Evolutionary conservation across 2,113 vertebrate species (phyloP).

Genomic region (Platichthys flesus): DNA sequence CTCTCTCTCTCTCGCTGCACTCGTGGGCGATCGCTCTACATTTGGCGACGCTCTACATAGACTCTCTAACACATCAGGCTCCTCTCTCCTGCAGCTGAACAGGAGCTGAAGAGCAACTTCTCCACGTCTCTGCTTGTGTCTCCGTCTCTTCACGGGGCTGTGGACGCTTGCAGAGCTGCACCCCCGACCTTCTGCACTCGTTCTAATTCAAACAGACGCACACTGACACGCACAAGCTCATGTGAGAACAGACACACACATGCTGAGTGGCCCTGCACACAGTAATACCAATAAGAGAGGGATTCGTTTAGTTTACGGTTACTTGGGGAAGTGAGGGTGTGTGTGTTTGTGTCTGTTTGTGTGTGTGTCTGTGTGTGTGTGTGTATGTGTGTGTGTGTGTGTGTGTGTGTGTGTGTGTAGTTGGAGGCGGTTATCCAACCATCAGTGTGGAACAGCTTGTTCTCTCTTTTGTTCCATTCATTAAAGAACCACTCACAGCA

Average conservation of each 20-base stretch:
- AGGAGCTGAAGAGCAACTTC: conserved; percentile 11
- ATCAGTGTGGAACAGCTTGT: conserved; percentile 45
- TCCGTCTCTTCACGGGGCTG: not conserved
- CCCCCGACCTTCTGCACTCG: not conserved
- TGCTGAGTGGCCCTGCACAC: not conserved
- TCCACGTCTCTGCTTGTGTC: not conserved
- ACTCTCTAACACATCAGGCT: conserved; percentile 50
- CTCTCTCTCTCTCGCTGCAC: conserved; percentile 55
- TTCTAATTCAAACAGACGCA: conserved; percentile 20
- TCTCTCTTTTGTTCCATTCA: conserved; percentile 40
- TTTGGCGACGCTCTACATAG: conserved; percentile 57
- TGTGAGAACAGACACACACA: conserved; percentile 7
- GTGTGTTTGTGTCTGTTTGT: too few relatives aligned
- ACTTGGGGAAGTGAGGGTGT: not conserved
- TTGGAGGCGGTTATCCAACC: too few relatives aligned
- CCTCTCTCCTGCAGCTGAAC: conserved; percentile 52
- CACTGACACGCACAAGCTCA: not conserved
- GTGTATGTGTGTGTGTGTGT: too few relatives aligned
- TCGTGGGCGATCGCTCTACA: conserved; percentile 75
- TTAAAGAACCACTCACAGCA: conserved; percentile 44
- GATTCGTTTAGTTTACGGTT: conserved; percentile 26
- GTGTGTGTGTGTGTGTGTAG: too few relatives aligned
- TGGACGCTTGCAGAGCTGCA: conserved; percentile 4
- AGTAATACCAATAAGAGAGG: not conserved
- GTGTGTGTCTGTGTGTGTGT: too few relatives aligned